phyloP scores from a whole-genome alignment of 1,140 invertebrate species.

The Brachionus plicatilis region DNA sequence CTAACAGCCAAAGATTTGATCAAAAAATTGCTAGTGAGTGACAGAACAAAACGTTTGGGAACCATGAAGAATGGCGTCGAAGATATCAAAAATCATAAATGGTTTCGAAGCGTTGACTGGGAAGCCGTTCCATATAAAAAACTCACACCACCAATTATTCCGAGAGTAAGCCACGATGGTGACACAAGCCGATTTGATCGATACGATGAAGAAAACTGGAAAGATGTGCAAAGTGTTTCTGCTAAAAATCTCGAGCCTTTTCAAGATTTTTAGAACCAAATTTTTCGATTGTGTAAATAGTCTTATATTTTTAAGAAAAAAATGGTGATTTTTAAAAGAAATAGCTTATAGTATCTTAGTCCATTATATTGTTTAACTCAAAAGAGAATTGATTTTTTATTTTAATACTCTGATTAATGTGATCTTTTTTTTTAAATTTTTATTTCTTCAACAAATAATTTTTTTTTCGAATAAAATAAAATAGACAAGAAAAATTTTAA shows the following conservation, averaged over 20 bases:
- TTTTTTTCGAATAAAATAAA: not conserved
- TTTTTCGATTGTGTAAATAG: not conserved
- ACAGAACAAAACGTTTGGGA: constrained; percentile 32
- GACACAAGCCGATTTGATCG: constrained; percentile 37
- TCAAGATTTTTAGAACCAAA: not conserved
- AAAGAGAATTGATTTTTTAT: not conserved
- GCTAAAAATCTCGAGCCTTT: constrained; percentile 26
- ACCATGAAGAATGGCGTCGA: constrained; percentile 34
- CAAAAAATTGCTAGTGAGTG: constrained; percentile 19
- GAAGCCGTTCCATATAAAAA: not conserved
- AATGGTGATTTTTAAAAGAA: not conserved
- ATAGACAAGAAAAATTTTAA: not conserved
- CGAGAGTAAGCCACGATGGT: constrained; percentile 15
- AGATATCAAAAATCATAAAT: constrained; percentile 40
- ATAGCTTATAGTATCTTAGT: not conserved
- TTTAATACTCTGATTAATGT: not conserved
- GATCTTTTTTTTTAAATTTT: not conserved
- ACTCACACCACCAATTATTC: constrained; percentile 31
- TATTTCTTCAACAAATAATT: not conserved
- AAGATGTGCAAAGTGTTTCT: constrained; percentile 24
- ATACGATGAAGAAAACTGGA: constrained; percentile 30
- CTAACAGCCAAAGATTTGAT: constrained; percentile 68
- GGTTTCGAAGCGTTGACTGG: constrained; percentile 27
- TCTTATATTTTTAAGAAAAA: not conserved
- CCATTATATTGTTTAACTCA: not conserved